These are phyloP conservation scores for Poeciliopsis retropinna DNA, from an alignment of 2,113 vertebrate genomes.

Conservation along the genomic window DNA sequence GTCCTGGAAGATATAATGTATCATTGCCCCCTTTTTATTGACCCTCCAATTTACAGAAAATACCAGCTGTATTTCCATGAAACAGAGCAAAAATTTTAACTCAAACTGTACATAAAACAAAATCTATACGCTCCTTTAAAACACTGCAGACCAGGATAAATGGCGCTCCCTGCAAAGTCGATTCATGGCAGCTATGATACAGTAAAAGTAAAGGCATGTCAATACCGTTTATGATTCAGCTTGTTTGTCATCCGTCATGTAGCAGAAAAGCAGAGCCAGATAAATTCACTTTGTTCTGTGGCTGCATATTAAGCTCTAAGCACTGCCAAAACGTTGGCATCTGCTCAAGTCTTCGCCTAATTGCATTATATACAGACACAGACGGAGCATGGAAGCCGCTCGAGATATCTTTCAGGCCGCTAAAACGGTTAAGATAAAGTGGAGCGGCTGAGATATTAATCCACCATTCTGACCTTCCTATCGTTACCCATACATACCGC, in stretches of 20 bases:
- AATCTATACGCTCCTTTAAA: not conserved
- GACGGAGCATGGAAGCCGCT: constrained; percentile 11
- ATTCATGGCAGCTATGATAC: not conserved
- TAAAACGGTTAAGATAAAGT: not conserved
- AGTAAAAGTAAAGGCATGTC: not conserved
- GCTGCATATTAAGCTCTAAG: not conserved
- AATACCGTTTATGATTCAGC: not conserved
- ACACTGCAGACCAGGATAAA: not conserved
- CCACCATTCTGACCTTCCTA: not conserved
- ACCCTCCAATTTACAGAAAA: not conserved
- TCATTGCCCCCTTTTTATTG: not conserved
- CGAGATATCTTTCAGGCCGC: not conserved
- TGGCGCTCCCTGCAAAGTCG: not conserved
- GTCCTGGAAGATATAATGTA: not conserved
- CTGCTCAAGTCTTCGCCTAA: not conserved
- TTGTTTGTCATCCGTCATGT: not conserved
- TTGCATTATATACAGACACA: constrained; percentile 1
- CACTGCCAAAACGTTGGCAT: not conserved
- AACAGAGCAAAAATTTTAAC: not conserved
- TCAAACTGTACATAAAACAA: not conserved
- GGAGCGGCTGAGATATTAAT: not conserved
- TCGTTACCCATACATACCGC: not conserved
- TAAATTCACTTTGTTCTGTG: not conserved
- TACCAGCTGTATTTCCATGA: not conserved
- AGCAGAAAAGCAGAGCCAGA: not conserved